phyloP scores from a whole-genome alignment of 2,113 vertebrate species.

The Hepsetus odoe region DNA sequence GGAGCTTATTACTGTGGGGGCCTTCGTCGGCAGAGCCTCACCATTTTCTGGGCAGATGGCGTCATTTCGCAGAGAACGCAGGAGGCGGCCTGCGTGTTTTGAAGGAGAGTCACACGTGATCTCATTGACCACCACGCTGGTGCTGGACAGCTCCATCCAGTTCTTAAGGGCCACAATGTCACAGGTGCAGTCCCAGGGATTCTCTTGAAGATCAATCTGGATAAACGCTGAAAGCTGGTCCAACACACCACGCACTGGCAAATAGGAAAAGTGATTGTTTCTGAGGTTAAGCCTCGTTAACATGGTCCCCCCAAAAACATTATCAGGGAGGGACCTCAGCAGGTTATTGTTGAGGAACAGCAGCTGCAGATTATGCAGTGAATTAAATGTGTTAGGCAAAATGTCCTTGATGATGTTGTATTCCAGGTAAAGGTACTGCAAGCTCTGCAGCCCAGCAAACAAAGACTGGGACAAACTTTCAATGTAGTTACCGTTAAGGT shows the following conservation, averaged over 20 bases:
- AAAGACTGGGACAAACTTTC: conserved; percentile 89
- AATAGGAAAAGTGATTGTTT: conserved; percentile 94
- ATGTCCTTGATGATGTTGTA: conserved; percentile 98
- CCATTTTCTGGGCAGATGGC: conserved; percentile 91
- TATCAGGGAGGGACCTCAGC: conserved; percentile 87
- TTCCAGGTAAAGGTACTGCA: conserved; percentile 98
- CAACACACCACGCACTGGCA: conserved; percentile 92
- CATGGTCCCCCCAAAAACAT: conserved; percentile 89
- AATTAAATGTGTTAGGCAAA: conserved; percentile 87
- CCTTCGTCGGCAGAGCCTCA: conserved; percentile 74
- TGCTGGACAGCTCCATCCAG: conserved; percentile 92
- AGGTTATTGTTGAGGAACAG: conserved; percentile 98
- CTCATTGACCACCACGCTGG: conserved; percentile 93
- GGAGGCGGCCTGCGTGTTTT: conserved; percentile 88
- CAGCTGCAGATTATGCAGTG: conserved; percentile 90
- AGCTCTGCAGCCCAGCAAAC: conserved; percentile 88
- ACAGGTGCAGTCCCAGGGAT: conserved; percentile 98
- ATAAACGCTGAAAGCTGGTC: conserved; percentile 96
- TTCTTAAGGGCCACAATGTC: conserved; percentile 92
- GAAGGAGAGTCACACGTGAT: conserved; percentile 94
- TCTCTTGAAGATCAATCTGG: conserved; percentile 98
- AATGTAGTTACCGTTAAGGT: conserved; percentile 97
- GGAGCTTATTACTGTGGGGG: conserved; percentile 77
- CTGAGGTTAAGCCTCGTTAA: conserved; percentile 94
- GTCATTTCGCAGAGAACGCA: conserved; percentile 91